A percentile compares a stretch with the other conserved stretches of the same genome.
These are phyloP conservation scores for Acanthococcus lagerstroemiae DNA, from an alignment of 2,888 invertebrate species.

Conservation along the genomic window DNA sequence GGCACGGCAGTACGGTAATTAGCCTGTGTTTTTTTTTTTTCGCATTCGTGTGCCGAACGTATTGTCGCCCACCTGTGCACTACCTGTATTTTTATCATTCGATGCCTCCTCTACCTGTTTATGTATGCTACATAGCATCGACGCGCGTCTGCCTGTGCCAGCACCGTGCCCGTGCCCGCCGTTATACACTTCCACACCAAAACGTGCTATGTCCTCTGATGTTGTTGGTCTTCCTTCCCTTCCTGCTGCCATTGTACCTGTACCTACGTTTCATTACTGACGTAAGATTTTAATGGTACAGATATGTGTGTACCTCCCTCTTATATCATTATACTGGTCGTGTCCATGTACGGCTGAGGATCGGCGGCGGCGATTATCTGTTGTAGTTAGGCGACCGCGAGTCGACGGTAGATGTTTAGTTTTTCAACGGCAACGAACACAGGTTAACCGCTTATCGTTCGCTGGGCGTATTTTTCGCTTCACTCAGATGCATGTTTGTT, in stretches of 20 bases:
- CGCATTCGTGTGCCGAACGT: too few relatives aligned
- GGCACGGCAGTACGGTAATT: too few relatives aligned
- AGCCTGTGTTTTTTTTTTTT: too few relatives aligned
- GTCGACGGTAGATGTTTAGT: conserved; percentile 8
- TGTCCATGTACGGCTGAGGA: conserved; percentile 23
- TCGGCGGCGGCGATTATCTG: conserved; percentile 9
- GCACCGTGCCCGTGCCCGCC: conserved; percentile 3
- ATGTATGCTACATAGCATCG: background rate
- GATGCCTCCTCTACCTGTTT: background rate
- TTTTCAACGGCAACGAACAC: background rate
- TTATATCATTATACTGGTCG: background rate
- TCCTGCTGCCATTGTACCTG: background rate
- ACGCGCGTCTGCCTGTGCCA: conserved; percentile 2
- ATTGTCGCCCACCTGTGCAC: too few relatives aligned
- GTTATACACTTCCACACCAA: background rate
- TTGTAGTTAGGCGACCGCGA: conserved; percentile 16
- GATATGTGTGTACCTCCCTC: conserved; percentile 13
- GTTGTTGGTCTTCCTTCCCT: background rate
- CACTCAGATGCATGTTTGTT: background rate
- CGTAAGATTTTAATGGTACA: conserved; percentile 24
- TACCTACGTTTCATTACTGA: conserved; percentile 13
- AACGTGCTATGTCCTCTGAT: background rate
- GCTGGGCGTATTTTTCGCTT: background rate
- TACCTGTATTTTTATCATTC: background rate
- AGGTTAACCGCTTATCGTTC: background rate